Evolutionary conservation across 1,140 invertebrate genomes (phyloP).

Genomic region (Lucilia cuprina): DNA sequence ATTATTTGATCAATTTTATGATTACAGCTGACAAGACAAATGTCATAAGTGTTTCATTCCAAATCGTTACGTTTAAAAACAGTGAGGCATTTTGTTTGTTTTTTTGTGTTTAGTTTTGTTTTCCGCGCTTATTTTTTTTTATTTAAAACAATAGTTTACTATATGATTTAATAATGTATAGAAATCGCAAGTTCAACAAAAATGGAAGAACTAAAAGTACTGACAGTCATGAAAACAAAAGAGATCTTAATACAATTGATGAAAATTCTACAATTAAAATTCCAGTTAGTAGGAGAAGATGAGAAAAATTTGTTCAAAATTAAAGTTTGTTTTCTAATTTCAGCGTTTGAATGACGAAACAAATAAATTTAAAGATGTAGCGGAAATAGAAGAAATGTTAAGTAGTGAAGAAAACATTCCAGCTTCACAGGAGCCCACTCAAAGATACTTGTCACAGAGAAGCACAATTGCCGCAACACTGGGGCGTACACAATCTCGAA

Average conservation of each 20-base stretch:
- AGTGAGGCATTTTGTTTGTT: too few relatives aligned
- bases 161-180: slow-evolving; percentile 35
- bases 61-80: too few relatives aligned
- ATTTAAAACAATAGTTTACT: not conserved
- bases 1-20: too few relatives aligned
- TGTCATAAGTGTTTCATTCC: too few relatives aligned
- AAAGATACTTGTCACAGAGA: slow-evolving; percentile 58
- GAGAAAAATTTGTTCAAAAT: too few relatives aligned
- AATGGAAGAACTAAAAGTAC: slow-evolving; percentile 34
- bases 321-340: not conserved
- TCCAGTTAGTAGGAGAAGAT: slow-evolving; percentile 39
- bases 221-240: slow-evolving; percentile 38
- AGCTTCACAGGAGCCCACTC: slow-evolving; percentile 56
- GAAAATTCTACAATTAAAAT: slow-evolving; percentile 55
- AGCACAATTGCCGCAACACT: slow-evolving; percentile 53
- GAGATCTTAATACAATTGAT: slow-evolving; percentile 49
- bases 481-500: slow-evolving; percentile 52
- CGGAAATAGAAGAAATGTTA: not conserved
- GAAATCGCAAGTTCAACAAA: slow-evolving; percentile 39
- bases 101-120: not conserved
- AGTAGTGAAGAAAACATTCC: slow-evolving; percentile 58
- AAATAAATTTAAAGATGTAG: not conserved
- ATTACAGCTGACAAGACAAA: too few relatives aligned
- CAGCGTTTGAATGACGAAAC: not conserved
- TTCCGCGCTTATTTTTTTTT: not conserved